phyloP scores from a whole-genome alignment of 2,113 vertebrate species.

The Furnarius figulus region DNA sequence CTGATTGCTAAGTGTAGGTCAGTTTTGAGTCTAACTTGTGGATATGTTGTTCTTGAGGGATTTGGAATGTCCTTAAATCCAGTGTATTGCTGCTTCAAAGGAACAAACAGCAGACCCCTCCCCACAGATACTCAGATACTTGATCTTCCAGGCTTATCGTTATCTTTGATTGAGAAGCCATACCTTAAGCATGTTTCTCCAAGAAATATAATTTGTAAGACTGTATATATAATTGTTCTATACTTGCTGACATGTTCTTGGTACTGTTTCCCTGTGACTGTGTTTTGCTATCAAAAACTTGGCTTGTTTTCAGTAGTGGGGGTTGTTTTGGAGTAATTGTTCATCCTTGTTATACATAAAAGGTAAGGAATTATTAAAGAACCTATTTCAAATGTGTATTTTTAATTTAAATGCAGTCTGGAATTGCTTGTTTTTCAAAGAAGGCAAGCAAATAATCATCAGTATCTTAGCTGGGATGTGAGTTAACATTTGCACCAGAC shows the following conservation, averaged over 20 bases:
- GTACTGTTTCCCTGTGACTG: background rate
- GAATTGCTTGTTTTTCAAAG: conserved; percentile 53
- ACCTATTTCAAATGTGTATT: background rate
- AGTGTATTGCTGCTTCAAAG: background rate
- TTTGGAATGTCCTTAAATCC: background rate
- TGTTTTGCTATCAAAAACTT: background rate
- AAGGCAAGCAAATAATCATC: conserved; percentile 68
- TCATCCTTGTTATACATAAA: background rate
- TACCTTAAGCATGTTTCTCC: background rate
- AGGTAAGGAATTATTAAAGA: background rate
- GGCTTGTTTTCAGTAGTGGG: background rate
- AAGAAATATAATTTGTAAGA: background rate
- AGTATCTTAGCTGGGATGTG: conserved; percentile 54
- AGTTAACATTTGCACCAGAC: conserved; percentile 70
- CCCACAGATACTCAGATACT: background rate
- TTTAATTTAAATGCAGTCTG: conserved; percentile 51
- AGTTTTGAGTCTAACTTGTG: background rate
- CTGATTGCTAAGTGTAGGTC: background rate
- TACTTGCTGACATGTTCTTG: background rate
- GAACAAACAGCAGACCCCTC: background rate
- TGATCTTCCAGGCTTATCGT: background rate
- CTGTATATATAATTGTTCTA: background rate
- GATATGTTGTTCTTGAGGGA: background rate
- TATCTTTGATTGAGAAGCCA: background rate
- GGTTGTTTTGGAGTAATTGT: background rate